phyloP scores from a whole-genome alignment of 2,113 vertebrate genomes.

The Periophthalmodon schlosseri region DNA sequence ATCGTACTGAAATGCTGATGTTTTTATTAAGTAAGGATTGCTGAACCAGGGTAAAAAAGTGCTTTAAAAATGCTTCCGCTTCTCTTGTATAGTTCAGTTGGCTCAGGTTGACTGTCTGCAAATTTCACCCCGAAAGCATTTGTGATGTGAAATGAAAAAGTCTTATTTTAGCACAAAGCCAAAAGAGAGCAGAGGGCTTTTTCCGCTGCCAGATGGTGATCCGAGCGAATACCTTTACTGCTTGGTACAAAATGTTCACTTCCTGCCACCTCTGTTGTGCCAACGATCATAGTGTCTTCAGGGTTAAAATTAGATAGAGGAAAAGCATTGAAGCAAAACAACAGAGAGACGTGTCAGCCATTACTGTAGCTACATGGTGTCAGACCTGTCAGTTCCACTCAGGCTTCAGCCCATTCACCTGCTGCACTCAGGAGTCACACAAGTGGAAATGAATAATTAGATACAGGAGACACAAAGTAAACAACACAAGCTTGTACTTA shows the following conservation, averaged over 20 bases:
- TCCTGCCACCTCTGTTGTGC: not conserved
- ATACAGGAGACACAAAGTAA: conserved; percentile 4
- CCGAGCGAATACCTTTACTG: conserved; percentile 10
- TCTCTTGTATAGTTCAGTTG: not conserved
- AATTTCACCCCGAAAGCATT: not conserved
- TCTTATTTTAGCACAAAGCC: conserved; percentile 1
- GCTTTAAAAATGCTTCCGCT: conserved; percentile 3
- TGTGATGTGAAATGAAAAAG: not conserved
- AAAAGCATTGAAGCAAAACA: conserved; percentile 8
- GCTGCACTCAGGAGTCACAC: not conserved
- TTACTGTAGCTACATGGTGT: not conserved
- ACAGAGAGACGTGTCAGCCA: not conserved
- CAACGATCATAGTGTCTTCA: conserved; percentile 4
- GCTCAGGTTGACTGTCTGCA: not conserved
- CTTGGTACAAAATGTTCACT: conserved; percentile 31
- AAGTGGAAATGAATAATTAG: conserved; percentile 15
- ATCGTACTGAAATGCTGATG: not conserved
- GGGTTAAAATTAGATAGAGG: conserved; percentile 4
- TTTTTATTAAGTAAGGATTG: not conserved
- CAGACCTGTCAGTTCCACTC: not conserved
- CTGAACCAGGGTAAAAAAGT: not conserved
- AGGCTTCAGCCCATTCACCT: not conserved
- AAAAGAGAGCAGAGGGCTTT: not conserved
- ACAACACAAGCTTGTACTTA: not conserved
- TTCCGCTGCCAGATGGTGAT: conserved; percentile 6